These are phyloP conservation scores for Cyaniris semiargus DNA, from an alignment of 2,888 invertebrate species.

Conservation along the genomic window DNA sequence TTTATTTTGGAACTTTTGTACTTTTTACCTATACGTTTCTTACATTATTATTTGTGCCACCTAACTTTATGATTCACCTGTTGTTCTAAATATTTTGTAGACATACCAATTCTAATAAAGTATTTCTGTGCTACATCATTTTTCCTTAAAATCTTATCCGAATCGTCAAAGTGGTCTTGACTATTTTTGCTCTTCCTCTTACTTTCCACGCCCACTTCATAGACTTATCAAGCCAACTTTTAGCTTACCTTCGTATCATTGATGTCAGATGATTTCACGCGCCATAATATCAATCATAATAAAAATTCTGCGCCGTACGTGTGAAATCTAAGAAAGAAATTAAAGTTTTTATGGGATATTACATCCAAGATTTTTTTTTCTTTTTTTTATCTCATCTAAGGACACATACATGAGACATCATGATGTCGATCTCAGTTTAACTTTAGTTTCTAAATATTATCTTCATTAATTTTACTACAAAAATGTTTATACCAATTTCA, in stretches of 20 bases:
- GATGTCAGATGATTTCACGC: slow-evolving; percentile 1
- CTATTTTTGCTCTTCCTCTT: background rate
- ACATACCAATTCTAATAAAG: too few species aligned
- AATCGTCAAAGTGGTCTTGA: background rate
- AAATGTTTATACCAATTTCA: too few species aligned
- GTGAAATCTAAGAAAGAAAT: background rate
- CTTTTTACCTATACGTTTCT: too few species aligned
- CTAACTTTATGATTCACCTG: too few species aligned
- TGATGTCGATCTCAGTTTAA: too few species aligned
- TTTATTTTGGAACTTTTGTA: too few species aligned
- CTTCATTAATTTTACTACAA: too few species aligned
- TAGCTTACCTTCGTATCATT: background rate
- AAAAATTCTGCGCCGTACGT: background rate
- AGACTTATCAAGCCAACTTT: background rate
- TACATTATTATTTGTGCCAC: too few species aligned
- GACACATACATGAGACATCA: too few species aligned
- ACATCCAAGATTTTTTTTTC: background rate
- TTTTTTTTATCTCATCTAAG: too few species aligned
- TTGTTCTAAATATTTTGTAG: too few species aligned
- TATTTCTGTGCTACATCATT: background rate
- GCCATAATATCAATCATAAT: slow-evolving; percentile 17
- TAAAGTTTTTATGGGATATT: background rate
- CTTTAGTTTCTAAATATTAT: too few species aligned
- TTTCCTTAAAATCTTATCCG: background rate
- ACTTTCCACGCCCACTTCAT: background rate